Percentiles rank a stretch among this genome's conserved stretches.
Evolutionary conservation across 2,113 vertebrate genomes (phyloP).

Genomic region (Scartelaos histophorus): DNA sequence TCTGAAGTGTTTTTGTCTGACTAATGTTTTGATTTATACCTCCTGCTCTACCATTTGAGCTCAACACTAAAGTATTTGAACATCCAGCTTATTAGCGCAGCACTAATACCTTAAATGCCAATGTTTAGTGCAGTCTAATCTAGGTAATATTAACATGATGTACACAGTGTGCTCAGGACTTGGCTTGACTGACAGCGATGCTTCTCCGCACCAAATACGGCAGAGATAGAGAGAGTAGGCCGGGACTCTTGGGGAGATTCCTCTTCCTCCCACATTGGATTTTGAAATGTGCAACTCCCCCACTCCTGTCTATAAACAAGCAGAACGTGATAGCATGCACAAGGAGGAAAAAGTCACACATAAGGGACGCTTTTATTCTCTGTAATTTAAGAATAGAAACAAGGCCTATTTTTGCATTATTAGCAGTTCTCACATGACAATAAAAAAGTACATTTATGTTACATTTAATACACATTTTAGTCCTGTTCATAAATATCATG

Average conservation of each 20-base stretch:
- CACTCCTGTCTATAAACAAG: constrained; percentile 7
- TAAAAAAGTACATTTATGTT: too few species aligned
- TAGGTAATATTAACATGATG: constrained; percentile 47
- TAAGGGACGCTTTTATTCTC: constrained; percentile 12
- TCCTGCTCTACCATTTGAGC: constrained; percentile 19
- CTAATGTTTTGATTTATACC: constrained; percentile 38
- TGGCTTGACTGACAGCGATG: constrained; percentile 60
- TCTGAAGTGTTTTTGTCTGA: constrained; percentile 16
- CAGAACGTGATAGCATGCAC: constrained; percentile 2
- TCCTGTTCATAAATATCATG: too few species aligned
- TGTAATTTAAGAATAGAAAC: constrained; percentile 25
- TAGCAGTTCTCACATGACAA: too few species aligned
- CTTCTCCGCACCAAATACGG: constrained; percentile 69
- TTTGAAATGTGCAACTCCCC: constrained; percentile 51
- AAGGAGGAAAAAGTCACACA: constrained; percentile 6
- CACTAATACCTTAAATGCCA: constrained; percentile 35
- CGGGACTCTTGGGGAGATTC: constrained; percentile 61
- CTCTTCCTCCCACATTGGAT: constrained; percentile 61
- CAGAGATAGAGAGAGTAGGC: constrained; percentile 32
- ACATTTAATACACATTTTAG: too few species aligned
- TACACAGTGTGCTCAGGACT: constrained; percentile 59
- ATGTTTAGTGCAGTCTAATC: constrained; percentile 29
- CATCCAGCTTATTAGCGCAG: constrained; percentile 20
- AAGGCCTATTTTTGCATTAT: constrained; percentile 24
- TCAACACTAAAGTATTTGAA: constrained; percentile 27